These are phyloP conservation scores for Galerucella calmariensis DNA, from an alignment of 2,888 invertebrate species.

Conservation along the genomic window DNA sequence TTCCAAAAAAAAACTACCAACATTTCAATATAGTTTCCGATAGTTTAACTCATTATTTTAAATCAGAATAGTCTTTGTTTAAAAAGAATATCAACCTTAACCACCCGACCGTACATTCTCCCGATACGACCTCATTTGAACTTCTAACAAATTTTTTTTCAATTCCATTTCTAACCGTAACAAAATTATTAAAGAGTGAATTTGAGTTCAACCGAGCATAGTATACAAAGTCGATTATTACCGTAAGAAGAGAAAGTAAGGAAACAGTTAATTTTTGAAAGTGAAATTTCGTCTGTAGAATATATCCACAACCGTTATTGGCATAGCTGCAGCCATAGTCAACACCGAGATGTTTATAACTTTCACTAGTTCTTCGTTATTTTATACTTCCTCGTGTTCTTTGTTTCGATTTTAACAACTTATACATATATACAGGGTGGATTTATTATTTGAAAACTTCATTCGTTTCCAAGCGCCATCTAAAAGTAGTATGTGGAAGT, in stretches of 20 bases:
- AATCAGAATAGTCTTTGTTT: background rate
- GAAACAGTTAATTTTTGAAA: slow-evolving; percentile 59
- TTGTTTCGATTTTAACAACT: too few species aligned
- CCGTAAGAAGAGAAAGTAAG: slow-evolving; percentile 57
- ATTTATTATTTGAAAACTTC: too few species aligned
- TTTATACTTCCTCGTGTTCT: slow-evolving; percentile 8
- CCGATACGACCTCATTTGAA: slow-evolving; percentile 25
- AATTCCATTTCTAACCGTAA: slow-evolving; percentile 23
- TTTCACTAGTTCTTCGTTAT: slow-evolving; percentile 20
- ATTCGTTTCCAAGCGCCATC: too few species aligned
- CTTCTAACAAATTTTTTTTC: slow-evolving; percentile 25
- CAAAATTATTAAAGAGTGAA: slow-evolving; percentile 40
- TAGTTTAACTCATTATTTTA: background rate
- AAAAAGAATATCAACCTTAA: slow-evolving; percentile 1
- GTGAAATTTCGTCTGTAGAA: slow-evolving; percentile 53
- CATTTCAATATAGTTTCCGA: too few species aligned
- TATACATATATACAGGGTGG: too few species aligned
- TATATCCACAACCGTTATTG: slow-evolving; percentile 32
- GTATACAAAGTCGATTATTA: slow-evolving; percentile 41
- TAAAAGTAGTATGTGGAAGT: too few species aligned
- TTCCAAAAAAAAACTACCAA: too few species aligned
- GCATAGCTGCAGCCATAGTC: slow-evolving; percentile 18
- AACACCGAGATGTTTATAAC: slow-evolving; percentile 12
- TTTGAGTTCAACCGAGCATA: slow-evolving; percentile 42
- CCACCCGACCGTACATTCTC: slow-evolving; percentile 3